Percentiles rank a stretch among this genome's conserved stretches.
Evolutionary conservation across 1,140 invertebrate genomes (phyloP).

Genomic region (Nomia melanderi): DNA sequence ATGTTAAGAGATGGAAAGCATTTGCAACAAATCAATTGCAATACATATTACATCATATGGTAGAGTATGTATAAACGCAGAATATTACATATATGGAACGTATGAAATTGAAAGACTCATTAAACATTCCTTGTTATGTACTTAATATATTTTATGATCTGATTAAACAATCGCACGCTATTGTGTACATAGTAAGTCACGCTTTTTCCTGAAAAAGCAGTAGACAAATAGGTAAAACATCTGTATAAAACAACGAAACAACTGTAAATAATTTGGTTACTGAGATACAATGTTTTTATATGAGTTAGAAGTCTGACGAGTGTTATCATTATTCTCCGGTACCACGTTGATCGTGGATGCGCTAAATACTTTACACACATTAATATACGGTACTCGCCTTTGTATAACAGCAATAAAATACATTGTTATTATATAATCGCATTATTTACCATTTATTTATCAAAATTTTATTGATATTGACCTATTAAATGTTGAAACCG

Average conservation of each 20-base stretch:
- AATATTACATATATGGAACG: slow-evolving; percentile 33
- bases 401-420: slow-evolving; percentile 52
- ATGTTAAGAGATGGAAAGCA: slow-evolving; percentile 8
- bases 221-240: slow-evolving; percentile 42
- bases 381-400: slow-evolving; percentile 48
- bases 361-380: slow-evolving; percentile 36
- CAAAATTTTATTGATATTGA: too few species aligned
- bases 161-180: slow-evolving; percentile 27
- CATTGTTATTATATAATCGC: slow-evolving; percentile 53
- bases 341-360: slow-evolving; percentile 47
- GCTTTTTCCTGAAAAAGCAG: slow-evolving; percentile 32
- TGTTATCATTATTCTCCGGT: slow-evolving; percentile 11
- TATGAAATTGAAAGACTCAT: slow-evolving; percentile 33
- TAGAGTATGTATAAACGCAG: neutral
- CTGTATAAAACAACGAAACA: slow-evolving; percentile 32
- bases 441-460: slow-evolving; percentile 2
- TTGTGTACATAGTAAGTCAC: slow-evolving; percentile 46
- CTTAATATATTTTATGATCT: slow-evolving; percentile 67
- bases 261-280: slow-evolving; percentile 57
- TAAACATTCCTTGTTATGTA: slow-evolving; percentile 68
- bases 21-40: neutral
- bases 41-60: slow-evolving; percentile 9
- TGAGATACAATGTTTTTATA: slow-evolving; percentile 30
- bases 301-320: slow-evolving; percentile 33
- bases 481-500: too few species aligned